Base-by-base conservation (phyloP, 2,797 vertebrate species). In the Peromyscus melanophrys region DNA sequence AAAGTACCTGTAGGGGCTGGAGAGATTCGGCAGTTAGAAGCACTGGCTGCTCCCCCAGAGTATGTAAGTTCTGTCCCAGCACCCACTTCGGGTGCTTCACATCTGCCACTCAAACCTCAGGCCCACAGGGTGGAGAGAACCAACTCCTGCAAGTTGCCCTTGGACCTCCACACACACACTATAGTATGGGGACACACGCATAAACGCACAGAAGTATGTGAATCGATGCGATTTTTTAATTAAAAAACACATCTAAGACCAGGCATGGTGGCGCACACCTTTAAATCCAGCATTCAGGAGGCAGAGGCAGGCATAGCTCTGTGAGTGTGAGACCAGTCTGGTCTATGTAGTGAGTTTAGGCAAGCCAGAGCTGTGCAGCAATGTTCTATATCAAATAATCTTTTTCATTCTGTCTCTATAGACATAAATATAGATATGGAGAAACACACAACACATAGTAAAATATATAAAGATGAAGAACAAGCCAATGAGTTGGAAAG, bases 401-500 rank as follows among this genome's bases (percentile, higher is more conserved):
- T 80, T 31, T 80, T 29, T 52, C 8, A 23, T 55, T 80, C 55
- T 81, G 78, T 81, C 34, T 57, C 12, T 59, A 16, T 37, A 37
- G 34, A 59, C 52, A 81, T 16, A 57, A 34, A 57, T 81, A 81
- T 23, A n/a, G 34, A 37, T 81, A 2, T 55, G 19, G 12, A 81
- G 57, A 82, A 31, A 34, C 65, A 82, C 52, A 55, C 52, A 92
- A 17, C 65, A 71, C 21, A 78, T 4, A 90, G 40, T 75, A 80
- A 92, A 83, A 83, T 46, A 49, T 34, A 61, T 55, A 92, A 77
- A 92, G 27, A 71, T 25, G 52, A 89, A 37, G 75, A 88, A 59
- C 61, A 96, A 71, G 71, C 40, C 14, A 52, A 19, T 52, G 81
- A 94, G 19, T 25, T 49, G n/a, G 14, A 75, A 90, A 82, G n/a